Conservation (phyloP, 2,113 vertebrate species). For the Platichthys flesus region DNA sequence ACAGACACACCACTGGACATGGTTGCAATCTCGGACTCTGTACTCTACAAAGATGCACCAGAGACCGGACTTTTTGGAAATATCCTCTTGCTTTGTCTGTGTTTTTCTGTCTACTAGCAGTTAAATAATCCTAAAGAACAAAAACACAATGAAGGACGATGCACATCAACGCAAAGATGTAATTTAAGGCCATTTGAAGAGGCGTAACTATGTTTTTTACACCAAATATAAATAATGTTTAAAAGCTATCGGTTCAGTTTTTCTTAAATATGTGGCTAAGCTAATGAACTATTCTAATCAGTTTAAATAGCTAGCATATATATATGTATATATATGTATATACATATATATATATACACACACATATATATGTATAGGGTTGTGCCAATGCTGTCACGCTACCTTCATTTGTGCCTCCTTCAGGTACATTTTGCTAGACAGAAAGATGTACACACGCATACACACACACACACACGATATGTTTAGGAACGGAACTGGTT, state of each 20-base stretch:
- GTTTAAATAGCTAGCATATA: constrained; percentile 82
- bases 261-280: constrained; percentile 78
- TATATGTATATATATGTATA: constrained; percentile 63
- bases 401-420: constrained; percentile 65
- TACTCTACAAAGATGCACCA: constrained; percentile 22
- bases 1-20: constrained; percentile 62
- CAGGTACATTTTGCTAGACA: constrained; percentile 52
- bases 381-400: constrained; percentile 66
- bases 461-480: constrained; percentile 6
- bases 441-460: constrained; percentile 35
- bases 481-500: constrained; percentile 23
- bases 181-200: constrained; percentile 81
- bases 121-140: constrained; percentile 55
- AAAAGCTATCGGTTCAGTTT: constrained; percentile 71
- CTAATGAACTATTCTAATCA: constrained; percentile 81
- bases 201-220: constrained; percentile 70
- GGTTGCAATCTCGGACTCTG: constrained; percentile 30
- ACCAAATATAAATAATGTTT: constrained; percentile 80
- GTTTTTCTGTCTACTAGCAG: constrained; percentile 41
- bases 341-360: constrained; percentile 68
- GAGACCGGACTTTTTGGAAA: constrained; percentile 26
- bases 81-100: constrained; percentile 22
- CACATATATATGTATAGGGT: constrained; percentile 69
- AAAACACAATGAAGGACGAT: constrained; percentile 64
- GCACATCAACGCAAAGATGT: constrained; percentile 68